These are phyloP conservation scores for Tolmerus cingulatus DNA, from an alignment of 2,888 invertebrate species.

Conservation along the genomic window DNA sequence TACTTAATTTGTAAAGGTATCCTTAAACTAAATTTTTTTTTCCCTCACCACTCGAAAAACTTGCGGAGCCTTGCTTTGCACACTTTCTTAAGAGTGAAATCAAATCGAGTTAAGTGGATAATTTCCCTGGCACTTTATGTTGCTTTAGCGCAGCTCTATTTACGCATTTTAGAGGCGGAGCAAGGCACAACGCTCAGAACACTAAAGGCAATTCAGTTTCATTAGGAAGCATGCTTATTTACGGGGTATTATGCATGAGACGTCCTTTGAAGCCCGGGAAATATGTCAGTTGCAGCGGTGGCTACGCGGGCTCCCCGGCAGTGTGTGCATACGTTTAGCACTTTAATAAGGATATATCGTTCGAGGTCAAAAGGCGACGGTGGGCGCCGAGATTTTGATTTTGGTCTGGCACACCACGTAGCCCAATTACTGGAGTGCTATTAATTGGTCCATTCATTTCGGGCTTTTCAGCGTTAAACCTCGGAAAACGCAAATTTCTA, in stretches of 20 bases:
- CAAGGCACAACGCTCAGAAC: neutral
- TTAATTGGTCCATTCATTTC: neutral
- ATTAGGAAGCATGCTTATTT: neutral
- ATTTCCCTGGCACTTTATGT: slow-evolving; percentile 4
- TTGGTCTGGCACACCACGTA: neutral
- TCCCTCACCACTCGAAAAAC: neutral
- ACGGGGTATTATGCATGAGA: neutral
- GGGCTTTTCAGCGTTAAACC: neutral
- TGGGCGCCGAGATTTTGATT: neutral
- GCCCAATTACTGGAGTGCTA: neutral
- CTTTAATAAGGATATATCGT: neutral
- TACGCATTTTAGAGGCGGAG: slow-evolving; percentile 1
- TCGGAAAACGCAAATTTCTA: neutral
- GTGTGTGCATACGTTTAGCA: neutral
- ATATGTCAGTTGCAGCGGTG: neutral
- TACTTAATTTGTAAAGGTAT: slow-evolving; percentile 19
- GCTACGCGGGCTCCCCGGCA: neutral
- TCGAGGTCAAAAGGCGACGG: neutral
- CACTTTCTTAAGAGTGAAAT: slow-evolving; percentile 6
- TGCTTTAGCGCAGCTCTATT: neutral
- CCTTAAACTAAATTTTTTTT: slow-evolving; percentile 6
- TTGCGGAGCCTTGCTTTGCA: neutral
- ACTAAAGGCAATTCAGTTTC: slow-evolving; percentile 16
- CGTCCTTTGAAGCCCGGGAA: neutral
- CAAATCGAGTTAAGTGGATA: slow-evolving; percentile 29